phyloP scores from a whole-genome alignment of 2,888 invertebrate genomes.

The Pachliopta kotzebuea region DNA sequence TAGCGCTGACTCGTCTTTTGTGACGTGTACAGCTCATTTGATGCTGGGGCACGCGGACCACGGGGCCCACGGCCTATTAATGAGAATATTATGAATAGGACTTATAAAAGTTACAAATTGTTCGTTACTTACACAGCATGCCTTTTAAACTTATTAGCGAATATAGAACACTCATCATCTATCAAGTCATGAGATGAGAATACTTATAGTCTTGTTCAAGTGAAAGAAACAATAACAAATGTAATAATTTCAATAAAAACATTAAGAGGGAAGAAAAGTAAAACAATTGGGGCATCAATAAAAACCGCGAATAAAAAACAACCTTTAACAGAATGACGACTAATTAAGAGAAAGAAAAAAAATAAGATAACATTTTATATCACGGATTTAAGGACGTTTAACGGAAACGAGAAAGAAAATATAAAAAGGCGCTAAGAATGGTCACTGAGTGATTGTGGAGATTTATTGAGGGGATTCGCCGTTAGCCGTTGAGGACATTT shows the following conservation, averaged over 20 bases:
- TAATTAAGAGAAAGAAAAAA: conserved; percentile 31
- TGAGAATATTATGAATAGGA: too few relatives aligned
- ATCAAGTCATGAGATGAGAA: too few relatives aligned
- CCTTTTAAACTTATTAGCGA: too few relatives aligned
- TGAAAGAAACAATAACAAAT: background rate
- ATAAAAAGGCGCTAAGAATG: conserved; percentile 31
- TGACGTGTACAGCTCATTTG: too few relatives aligned
- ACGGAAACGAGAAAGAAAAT: conserved; percentile 30
- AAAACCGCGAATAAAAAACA: background rate
- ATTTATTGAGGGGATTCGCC: conserved; percentile 42
- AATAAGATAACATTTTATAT: conserved; percentile 22
- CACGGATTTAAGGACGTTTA: conserved; percentile 33
- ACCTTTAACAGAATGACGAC: conserved; percentile 21
- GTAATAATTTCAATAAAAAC: background rate
- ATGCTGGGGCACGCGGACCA: too few relatives aligned
- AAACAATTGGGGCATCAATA: background rate
- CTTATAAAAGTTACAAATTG: too few relatives aligned
- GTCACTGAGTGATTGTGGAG: conserved; percentile 38
- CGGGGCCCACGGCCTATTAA: too few relatives aligned
- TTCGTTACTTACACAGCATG: too few relatives aligned
- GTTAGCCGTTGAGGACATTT: conserved; percentile 35
- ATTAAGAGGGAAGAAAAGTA: background rate
- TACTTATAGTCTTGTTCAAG: too few relatives aligned
- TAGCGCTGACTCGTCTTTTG: too few relatives aligned
- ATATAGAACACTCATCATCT: background rate